Evolutionary conservation across 2,797 vertebrate species (phyloP), one percentile per base, ranked within the genome.

Genomic region (Austrolebias charrua): DNA sequence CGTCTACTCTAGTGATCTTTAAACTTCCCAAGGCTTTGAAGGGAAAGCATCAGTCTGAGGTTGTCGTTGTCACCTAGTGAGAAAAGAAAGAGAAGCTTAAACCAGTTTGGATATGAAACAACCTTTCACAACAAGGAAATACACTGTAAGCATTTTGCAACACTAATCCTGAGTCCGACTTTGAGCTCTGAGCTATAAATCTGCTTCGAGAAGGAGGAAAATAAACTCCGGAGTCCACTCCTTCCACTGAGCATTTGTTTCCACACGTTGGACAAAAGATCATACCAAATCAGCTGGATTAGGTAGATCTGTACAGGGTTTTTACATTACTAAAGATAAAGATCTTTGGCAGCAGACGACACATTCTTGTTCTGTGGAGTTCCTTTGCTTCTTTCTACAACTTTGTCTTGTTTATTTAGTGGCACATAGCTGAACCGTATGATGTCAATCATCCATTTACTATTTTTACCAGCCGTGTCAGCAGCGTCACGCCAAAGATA

Each of bases 61-160:
- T 20, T 31, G 67, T 49, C 79, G 78, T 82, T 64, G 16, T 77
- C 43, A 62, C 61, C 90, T 91, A 75, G 55, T 20, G 44, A 81
- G 24, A 66, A 28, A 63, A 13, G 6, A 44, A 28, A 38, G 35
- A 14, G 11, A 11, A 10, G 15, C 47, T 42, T 2, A 28, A 46
- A 29, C 0, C 11, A 54, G 20, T 28, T 50, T 3, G 3, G 11
- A 6, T 53, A 35, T 46, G 52, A 50, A 31, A 65, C 46, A 48
- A 74, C 75, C 48, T 31, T 75, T 68, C 63, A 31, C 45, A 55
- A 33, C 38, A 47, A 44, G 3, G 53, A 19, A 58, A 24, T 62
- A 35, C 49, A 71, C 50, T 11, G 13, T 1, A 6, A 5, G 55
- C 45, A 24, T 24, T 24, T 24, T 24, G 24, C 24, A 24, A 24